Base-by-base conservation (phyloP, 1,140 invertebrate genomes). In the Drosophila sp. region DNA sequence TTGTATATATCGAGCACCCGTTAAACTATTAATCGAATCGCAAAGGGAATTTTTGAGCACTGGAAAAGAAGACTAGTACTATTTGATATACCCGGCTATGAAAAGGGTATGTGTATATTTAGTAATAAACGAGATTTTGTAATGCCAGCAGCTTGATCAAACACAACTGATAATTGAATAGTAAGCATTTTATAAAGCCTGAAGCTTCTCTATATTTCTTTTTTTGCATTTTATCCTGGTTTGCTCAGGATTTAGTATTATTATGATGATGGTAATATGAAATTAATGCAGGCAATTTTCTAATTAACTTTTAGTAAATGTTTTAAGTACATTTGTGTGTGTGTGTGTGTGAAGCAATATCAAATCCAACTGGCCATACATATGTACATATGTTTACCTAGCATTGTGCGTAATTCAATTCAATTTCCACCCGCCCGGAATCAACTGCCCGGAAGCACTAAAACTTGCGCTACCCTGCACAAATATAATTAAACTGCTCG, bases 401-500 rank as follows among this genome's bases (percentile, higher is more conserved):
- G 55, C 76, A 86, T 85, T 76, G 83, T 87, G 82, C 83, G 83
- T 86, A 82, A 86, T 76, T 86, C 79, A 82, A 86, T 81, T 72
- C 73, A 66, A 55, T 66, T 60, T 50, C 25, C 44, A 25, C 44
- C 66, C 54, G 75, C 23, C 33, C 32, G 33, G 50, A 47, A 29
- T 70, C 84, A 86, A 87, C 76, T 86, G 84, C 50, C 83, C 76
- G 79, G 84, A 87, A 86, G 76, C 82, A 87, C 75, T 82, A 87
- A 87, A 85, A 76, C 68, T 72, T 66, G 73, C 74, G 66, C 82
- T 77, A 74, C 75, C 72, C 79, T 82, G 83, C 82, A 87, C 82
- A 85, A 85, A 85, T 86, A 86, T 86, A 86, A 86, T 86, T 86
- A 86, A 86, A 86, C 79, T 76, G 82, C 72, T 72, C 61, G 57